These are phyloP conservation scores for Paramormyrops hopkinsi DNA, from an alignment of 2,797 vertebrate genomes.

Conservation along the genomic window DNA sequence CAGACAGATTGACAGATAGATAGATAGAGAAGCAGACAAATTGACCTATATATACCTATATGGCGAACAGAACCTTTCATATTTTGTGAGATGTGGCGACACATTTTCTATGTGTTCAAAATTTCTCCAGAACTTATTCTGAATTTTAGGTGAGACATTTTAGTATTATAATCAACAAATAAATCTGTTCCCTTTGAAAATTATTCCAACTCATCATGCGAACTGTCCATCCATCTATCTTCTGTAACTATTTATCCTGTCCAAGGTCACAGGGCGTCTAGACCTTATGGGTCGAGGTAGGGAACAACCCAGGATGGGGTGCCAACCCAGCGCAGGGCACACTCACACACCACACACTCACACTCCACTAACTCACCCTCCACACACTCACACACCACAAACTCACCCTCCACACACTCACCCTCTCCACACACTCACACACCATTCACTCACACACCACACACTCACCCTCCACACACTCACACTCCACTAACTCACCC, in stretches of 20 bases:
- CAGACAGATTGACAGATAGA: neutral
- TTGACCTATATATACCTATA: neutral
- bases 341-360: neutral
- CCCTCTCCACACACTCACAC: neutral
- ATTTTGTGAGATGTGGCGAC: neutral
- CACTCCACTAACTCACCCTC: too few species aligned
- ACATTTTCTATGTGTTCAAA: neutral
- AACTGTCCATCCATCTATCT: neutral
- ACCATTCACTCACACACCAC: neutral
- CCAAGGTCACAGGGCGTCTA: neutral
- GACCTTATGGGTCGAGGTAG: neutral
- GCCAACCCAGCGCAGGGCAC: neutral
- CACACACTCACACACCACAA: neutral
- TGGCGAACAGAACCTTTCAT: neutral
- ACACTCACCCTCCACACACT: too few species aligned
- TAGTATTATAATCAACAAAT: neutral
- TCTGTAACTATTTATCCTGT: neutral
- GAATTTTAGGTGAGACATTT: neutral
- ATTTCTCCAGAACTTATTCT: neutral
- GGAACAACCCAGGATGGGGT: neutral
- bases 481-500: too few species aligned
- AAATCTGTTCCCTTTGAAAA: neutral
- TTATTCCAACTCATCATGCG: neutral
- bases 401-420: too few species aligned
- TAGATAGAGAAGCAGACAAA: too few species aligned